Evolutionary conservation across 2,797 vertebrate genomes (phyloP).

Genomic region (Macropus fuliginosus): DNA sequence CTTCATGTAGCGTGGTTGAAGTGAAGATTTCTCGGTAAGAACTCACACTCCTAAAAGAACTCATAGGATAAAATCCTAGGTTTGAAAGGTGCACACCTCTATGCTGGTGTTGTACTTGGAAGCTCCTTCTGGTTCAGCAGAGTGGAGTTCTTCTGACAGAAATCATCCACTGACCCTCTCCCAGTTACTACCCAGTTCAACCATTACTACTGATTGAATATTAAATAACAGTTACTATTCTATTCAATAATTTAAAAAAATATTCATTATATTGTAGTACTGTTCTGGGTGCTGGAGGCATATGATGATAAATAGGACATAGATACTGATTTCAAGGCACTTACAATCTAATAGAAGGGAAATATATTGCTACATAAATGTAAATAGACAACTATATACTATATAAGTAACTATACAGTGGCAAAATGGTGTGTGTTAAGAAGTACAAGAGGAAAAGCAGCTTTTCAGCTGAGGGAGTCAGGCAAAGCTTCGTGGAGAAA

Average conservation of each 20-base stretch:
- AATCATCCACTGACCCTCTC: no score
- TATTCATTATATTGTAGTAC: background rate
- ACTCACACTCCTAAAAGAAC: background rate
- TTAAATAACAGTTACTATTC: background rate
- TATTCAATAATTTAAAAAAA: background rate
- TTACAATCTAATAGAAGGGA: no score
- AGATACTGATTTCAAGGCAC: background rate
- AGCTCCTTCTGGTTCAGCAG: no score
- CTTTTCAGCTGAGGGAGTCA: no score
- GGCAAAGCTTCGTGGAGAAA: no score
- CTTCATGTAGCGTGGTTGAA: background rate
- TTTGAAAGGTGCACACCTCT: no score
- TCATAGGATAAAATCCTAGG: no score
- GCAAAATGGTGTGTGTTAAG: background rate
- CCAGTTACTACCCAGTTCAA: no score
- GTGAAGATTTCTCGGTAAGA: constrained; percentile 33
- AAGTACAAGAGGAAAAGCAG: background rate
- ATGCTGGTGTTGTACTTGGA: no score
- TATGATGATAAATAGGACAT: background rate
- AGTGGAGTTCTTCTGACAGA: no score
- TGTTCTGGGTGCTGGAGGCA: no score
- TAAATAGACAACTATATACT: background rate
- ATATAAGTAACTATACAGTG: background rate
- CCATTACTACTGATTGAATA: no score
- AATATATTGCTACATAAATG: background rate